These are phyloP conservation scores for Melospiza melodia DNA, from an alignment of 2,113 vertebrate genomes.

Conservation along the genomic window DNA sequence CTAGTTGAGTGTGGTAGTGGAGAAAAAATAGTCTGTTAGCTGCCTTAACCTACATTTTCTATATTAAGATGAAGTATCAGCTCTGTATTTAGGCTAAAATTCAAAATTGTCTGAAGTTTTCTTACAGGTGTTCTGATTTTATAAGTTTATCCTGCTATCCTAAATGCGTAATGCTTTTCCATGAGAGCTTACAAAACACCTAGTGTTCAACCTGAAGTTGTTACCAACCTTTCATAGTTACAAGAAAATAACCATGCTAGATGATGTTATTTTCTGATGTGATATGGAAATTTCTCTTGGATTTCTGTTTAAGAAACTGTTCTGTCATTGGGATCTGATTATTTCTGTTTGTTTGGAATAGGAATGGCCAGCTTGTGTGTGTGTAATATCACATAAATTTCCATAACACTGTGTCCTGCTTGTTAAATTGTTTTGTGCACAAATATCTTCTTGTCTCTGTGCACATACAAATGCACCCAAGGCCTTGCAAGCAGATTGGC, in stretches of 20 bases:
- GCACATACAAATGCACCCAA: neutral
- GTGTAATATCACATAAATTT: neutral
- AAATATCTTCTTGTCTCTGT: neutral
- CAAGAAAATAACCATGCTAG: fast-evolving
- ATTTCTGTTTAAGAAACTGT: neutral
- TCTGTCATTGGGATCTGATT: neutral
- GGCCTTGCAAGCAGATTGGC: neutral
- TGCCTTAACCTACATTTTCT: neutral
- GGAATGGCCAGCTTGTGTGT: neutral
- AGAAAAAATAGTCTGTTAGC: neutral
- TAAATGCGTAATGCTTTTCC: neutral
- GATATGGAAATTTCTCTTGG: neutral
- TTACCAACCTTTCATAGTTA: neutral
- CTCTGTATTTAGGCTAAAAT: neutral
- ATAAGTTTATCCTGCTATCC: neutral
- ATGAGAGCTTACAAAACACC: neutral
- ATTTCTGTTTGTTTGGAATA: neutral
- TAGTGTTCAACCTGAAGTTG: neutral
- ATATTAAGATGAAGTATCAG: neutral
- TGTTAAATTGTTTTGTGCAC: neutral
- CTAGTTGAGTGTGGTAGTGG: neutral
- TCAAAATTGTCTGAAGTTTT: neutral
- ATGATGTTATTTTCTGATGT: neutral
- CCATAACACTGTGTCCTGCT: neutral
- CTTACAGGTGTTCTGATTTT: neutral